Evolutionary conservation across 2,113 vertebrate species (phyloP), one percentile per base, ranked within the genome.

Genomic region (Steatornis caripensis): DNA sequence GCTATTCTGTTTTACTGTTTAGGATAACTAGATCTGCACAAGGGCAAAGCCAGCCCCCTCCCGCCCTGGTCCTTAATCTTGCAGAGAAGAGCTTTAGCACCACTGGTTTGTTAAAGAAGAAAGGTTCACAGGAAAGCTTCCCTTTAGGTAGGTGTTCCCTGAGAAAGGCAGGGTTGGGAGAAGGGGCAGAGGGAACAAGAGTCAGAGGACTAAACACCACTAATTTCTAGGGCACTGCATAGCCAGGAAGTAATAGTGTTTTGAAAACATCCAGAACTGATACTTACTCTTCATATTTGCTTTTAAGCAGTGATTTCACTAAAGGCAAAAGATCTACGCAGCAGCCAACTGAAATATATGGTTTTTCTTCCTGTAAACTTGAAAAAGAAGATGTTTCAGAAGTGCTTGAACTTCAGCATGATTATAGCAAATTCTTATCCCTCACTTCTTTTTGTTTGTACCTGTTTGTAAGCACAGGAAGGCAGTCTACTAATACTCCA

Each of bases 291-390:
- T 99, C 99, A 55, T 99, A 99, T 87, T 97, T 99, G 97, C 98
- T 98, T 96, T 97, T 98, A 97, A 99, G 98, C 61, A 99, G 96
- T 57, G 97, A 98, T 89, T 98, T 98, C 81, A 99, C 98, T 92
- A 99, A 97, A 90, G 99, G 99, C 83, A 99, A 98, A 75, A 99
- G 98, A 97, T 99, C 99, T 87, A 99, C 99, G 97, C 99, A 99
- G 97, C 98, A 99, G 97, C 99, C 99, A 93, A 99, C 98, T 72
- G 98, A 98, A 92, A 99, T 96, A 84, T 95, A 98, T 8, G 98
- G 87, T 80, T 98, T 99, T 93, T 98, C 98, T 93, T 99, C 98
- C 95, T 98, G 98, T 96, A 99, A 98, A 97, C 99, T 99, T 98
- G 96, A 97, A 93, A 79, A 95, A 90, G 66, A 84, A 89, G 70